phyloP scores from a whole-genome alignment of 2,888 invertebrate genomes.

The Drosophila austrosaltans region DNA sequence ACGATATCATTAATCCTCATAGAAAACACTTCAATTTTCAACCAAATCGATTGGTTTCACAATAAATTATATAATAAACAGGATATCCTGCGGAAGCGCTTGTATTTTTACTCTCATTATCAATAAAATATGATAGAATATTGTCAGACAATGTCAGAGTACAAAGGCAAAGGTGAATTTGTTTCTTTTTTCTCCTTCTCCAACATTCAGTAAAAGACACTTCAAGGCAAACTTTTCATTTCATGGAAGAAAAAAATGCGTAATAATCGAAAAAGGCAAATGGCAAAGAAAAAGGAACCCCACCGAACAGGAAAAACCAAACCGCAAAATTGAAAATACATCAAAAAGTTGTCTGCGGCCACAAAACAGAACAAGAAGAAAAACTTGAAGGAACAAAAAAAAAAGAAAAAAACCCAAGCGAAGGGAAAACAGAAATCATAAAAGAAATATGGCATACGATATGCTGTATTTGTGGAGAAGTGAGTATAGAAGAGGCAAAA shows the following conservation, averaged over 20 bases:
- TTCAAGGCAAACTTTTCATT: constrained; percentile 10
- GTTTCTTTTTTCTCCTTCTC: background rate
- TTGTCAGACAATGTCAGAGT: background rate
- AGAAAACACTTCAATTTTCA: background rate
- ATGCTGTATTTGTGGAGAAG: constrained; percentile 20
- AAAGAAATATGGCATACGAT: constrained; percentile 47
- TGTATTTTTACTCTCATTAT: background rate
- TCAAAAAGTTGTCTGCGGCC: constrained; percentile 69
- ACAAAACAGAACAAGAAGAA: constrained; percentile 20
- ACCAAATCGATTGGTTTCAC: background rate
- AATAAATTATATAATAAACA: constrained; percentile 3
- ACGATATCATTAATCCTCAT: background rate
- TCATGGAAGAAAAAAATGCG: constrained; percentile 15
- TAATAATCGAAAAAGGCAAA: constrained; percentile 14
- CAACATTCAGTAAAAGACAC: background rate
- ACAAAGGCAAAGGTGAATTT: background rate
- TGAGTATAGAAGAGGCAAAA: constrained; percentile 27
- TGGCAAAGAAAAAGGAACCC: constrained; percentile 36
- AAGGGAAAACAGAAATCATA: constrained; percentile 41
- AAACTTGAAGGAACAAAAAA: background rate
- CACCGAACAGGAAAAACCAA: constrained; percentile 55
- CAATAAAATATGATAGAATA: constrained; percentile 1
- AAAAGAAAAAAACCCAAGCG: background rate
- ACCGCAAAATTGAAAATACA: constrained; percentile 74
- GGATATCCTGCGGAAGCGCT: background rate